A percentile compares a stretch with the other conserved stretches of the same genome.
Conservation (phyloP, 2,888 invertebrate species). For the Yponomeuta malinellus region DNA sequence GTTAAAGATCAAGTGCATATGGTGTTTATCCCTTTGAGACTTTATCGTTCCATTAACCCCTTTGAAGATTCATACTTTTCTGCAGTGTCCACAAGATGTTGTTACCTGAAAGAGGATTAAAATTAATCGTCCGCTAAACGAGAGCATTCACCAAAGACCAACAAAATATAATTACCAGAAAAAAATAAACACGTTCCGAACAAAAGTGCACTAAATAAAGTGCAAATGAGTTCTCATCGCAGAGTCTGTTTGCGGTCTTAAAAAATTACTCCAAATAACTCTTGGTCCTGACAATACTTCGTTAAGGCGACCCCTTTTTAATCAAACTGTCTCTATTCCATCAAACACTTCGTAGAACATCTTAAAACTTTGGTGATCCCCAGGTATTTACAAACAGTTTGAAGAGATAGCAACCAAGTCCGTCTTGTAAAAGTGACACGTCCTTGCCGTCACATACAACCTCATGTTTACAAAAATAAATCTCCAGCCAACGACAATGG, state of each 20-base stretch:
- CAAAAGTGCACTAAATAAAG: constrained; percentile 28
- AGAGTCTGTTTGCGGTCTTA: constrained; percentile 37
- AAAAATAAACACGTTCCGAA: background rate
- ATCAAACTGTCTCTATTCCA: constrained; percentile 8
- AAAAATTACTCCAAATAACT: constrained; percentile 44
- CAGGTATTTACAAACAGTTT: no score
- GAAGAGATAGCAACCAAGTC: background rate
- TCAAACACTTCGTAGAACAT: background rate
- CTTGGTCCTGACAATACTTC: constrained; percentile 56
- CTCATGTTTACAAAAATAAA: constrained; percentile 67
- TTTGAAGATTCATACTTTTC: background rate
- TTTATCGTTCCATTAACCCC: no score
- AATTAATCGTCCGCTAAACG: background rate
- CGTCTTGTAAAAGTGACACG: background rate
- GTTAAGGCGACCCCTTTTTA: constrained; percentile 48
- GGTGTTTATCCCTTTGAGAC: no score
- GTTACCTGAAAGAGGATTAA: background rate
- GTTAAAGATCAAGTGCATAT: no score
- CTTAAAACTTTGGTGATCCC: no score
- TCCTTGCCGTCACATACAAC: constrained; percentile 32
- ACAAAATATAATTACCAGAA: background rate
- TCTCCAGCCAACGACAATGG: constrained; percentile 54
- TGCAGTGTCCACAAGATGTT: background rate
- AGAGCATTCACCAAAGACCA: constrained; percentile 1
- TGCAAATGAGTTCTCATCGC: constrained; percentile 42